Evolutionary conservation across 2,797 vertebrate species (phyloP).

Genomic region (Cheirogaleus major): DNA sequence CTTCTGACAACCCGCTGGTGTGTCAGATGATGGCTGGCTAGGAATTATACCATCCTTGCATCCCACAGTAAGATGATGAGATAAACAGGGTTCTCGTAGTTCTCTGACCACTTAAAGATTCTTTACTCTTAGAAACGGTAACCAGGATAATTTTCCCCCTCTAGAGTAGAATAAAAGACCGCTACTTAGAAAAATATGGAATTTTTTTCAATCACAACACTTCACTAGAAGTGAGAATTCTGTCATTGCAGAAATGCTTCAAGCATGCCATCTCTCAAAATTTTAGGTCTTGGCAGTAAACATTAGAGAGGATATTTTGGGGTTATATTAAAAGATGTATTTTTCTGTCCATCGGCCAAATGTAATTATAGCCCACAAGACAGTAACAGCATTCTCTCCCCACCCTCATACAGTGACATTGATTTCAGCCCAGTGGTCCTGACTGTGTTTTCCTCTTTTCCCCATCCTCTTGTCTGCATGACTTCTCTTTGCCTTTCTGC

Average conservation of each 20-base stretch:
- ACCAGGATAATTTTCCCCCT: not conserved
- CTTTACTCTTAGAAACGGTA: not conserved
- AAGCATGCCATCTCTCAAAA: not conserved
- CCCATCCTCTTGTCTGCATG: not conserved
- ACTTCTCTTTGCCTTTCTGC: not conserved
- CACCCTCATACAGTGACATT: not conserved
- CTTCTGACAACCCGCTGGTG: not conserved
- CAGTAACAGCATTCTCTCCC: not conserved
- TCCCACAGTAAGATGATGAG: not conserved
- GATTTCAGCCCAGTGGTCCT: not conserved
- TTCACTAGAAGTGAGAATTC: constrained; percentile 27
- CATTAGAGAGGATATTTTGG: not conserved
- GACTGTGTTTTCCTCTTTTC: not conserved
- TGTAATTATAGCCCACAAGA: not conserved
- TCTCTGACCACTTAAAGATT: not conserved
- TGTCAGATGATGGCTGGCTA: not conserved
- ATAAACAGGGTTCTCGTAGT: too few relatives aligned
- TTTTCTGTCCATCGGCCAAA: not conserved
- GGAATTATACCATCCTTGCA: too few relatives aligned
- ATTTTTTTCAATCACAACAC: not conserved
- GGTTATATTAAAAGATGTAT: not conserved
- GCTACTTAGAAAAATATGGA: not conserved
- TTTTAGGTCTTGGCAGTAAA: constrained; percentile 6
- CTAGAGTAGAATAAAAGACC: not conserved
- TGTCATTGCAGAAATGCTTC: not conserved